Conservation (phyloP, 2,797 vertebrate genomes). For the Hippoglossus hippoglossus region DNA sequence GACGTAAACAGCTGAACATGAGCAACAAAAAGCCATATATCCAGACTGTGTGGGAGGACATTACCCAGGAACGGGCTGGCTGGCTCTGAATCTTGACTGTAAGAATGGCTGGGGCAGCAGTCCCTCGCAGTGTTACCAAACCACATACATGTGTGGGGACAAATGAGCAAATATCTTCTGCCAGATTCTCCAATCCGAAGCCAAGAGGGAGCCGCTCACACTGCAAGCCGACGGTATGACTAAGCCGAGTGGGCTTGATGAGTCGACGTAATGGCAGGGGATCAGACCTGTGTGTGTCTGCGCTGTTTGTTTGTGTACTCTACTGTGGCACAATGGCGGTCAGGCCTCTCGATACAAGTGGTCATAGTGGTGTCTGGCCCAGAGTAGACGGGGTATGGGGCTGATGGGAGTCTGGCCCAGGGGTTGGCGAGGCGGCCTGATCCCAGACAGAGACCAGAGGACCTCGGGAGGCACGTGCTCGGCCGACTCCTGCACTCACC, state of each 20-base stretch:
- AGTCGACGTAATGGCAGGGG: conserved; percentile 72
- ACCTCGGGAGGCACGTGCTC: conserved; percentile 79
- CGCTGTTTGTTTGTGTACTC: conserved; percentile 75
- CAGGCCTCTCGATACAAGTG: conserved; percentile 74
- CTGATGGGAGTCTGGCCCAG: conserved; percentile 62
- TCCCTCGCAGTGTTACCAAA: conserved; percentile 76
- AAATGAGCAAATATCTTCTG: conserved; percentile 81
- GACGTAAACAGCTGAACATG: conserved; percentile 52
- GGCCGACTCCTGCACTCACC: conserved; percentile 74
- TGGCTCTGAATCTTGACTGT: conserved; percentile 64
- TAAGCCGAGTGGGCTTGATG: conserved; percentile 76
- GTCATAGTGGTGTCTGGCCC: conserved; percentile 78
- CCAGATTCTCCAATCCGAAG: conserved; percentile 69
- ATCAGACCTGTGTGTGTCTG: conserved; percentile 68
- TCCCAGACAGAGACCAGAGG: conserved; percentile 78
- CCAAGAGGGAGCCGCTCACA: conserved; percentile 73
- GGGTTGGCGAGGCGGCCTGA: conserved; percentile 61
- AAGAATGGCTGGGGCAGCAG: conserved; percentile 69
- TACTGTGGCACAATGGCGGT: conserved; percentile 76
- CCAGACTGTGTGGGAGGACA: conserved; percentile 75
- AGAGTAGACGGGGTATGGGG: conserved; percentile 61
- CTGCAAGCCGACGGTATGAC: conserved; percentile 72
- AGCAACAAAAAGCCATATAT: conserved; percentile 50
- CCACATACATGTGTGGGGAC: conserved; percentile 83
- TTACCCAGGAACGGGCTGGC: conserved; percentile 68